Evolutionary conservation across 2,797 vertebrate species (phyloP).

Genomic region (Smutsia gigantea): DNA sequence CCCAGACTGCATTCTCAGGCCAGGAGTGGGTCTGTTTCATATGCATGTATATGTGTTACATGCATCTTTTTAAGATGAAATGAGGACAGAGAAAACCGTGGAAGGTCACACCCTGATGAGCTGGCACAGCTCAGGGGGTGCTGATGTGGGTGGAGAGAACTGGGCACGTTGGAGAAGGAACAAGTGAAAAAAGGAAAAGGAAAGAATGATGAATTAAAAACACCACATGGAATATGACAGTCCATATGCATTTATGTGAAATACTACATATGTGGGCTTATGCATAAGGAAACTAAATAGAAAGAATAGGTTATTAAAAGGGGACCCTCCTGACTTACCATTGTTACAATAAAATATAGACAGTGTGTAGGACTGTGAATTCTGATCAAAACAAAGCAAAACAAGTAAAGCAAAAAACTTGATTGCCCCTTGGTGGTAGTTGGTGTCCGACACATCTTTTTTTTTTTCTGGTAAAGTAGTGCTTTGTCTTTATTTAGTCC

Average conservation of each 20-base stretch:
- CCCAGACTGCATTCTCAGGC: background rate
- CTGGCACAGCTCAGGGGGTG: too few species aligned
- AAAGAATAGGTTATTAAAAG: background rate
- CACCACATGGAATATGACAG: background rate
- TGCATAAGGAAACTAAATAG: background rate
- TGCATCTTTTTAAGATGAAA: background rate
- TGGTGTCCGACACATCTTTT: background rate
- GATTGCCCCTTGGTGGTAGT: background rate
- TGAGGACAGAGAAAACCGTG: background rate
- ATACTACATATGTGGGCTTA: background rate
- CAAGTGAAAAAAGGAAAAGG: background rate
- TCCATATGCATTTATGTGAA: background rate
- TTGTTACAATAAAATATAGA: background rate
- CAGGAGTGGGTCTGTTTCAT: background rate
- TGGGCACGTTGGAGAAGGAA: background rate
- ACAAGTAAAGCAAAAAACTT: background rate
- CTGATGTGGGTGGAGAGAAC: accelerated
- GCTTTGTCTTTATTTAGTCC: background rate
- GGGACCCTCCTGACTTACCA: background rate
- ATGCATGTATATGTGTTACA: background rate
- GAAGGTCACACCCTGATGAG: background rate
- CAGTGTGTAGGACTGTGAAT: background rate
- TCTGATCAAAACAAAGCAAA: background rate
- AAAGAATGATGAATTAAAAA: background rate
- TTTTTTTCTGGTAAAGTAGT: background rate